A percentile compares a stretch with the other conserved stretches of the same genome.
These are phyloP conservation scores for Drosophila bocqueti DNA, from an alignment of 1,140 invertebrate genomes.

Conservation along the genomic window DNA sequence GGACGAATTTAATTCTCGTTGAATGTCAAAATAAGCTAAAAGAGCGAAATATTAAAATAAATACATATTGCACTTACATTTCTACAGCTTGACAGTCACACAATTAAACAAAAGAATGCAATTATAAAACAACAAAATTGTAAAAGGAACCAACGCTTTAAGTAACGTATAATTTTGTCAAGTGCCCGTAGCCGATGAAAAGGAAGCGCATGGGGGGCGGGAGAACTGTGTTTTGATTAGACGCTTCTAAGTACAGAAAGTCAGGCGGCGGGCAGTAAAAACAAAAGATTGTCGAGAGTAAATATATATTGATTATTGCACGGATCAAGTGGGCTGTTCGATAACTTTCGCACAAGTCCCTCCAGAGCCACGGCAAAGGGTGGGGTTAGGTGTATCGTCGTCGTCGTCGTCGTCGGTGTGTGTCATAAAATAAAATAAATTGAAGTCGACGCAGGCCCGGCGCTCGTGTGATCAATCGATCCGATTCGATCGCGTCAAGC, in stretches of 20 bases:
- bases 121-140: neutral
- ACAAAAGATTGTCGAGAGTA: constrained; percentile 43
- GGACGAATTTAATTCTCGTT: no score
- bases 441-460: constrained; percentile 11
- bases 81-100: no score
- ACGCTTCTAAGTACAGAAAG: constrained; percentile 52
- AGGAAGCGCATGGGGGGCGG: neutral
- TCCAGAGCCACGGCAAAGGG: neutral
- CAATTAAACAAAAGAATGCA: neutral
- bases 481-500: neutral
- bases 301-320: constrained; percentile 52
- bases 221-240: constrained; percentile 64
- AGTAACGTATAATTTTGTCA: constrained; percentile 3
- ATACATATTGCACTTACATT: no score
- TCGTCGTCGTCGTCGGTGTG: constrained; percentile 3
- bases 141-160: no score
- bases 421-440: constrained; percentile 36
- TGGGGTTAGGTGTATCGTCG: no score
- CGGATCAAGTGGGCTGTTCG: constrained; percentile 65
- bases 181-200: neutral
- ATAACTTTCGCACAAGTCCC: constrained; percentile 53
- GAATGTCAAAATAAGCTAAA: no score
- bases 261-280: constrained; percentile 39
- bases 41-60: no score
- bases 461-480: constrained; percentile 25